Percentiles rank a stretch among this genome's conserved stretches.
Evolutionary conservation across 1,140 invertebrate genomes (phyloP).

Genomic region (Aphaenogaster floridana): DNA sequence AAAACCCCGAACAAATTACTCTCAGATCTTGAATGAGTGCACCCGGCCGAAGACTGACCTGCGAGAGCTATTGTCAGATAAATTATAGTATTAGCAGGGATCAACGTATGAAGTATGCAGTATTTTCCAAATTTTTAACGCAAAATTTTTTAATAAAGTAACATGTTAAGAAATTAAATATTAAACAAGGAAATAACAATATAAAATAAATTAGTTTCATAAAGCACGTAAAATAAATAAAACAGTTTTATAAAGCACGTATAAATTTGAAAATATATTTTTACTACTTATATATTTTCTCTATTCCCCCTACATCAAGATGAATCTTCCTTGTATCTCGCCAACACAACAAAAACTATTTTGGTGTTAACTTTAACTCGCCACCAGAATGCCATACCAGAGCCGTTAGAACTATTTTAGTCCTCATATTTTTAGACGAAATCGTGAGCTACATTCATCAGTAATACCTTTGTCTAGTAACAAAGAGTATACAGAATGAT

Average conservation of each 20-base stretch:
- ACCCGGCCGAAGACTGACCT: constrained; percentile 69
- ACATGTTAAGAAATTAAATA: not conserved
- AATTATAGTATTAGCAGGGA: constrained; percentile 78
- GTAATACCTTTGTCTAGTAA: too few relatives aligned
- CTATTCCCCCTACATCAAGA: not conserved
- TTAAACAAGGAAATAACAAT: not conserved
- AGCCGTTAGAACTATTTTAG: constrained; percentile 74
- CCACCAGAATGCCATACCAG: constrained; percentile 76
- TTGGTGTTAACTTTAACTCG: constrained; percentile 77
- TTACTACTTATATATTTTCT: not conserved
- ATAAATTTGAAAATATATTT: not conserved
- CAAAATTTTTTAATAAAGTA: not conserved
- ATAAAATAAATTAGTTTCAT: not conserved
- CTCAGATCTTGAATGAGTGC: constrained; percentile 76
- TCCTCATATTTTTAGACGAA: constrained; percentile 79
- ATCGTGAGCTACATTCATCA: constrained; percentile 54
- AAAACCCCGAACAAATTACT: constrained; percentile 80
- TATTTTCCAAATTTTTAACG: not conserved
- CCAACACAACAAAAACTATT: constrained; percentile 76
- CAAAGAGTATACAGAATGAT: not conserved
- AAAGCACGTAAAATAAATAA: not conserved
- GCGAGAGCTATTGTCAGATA: constrained; percentile 77
- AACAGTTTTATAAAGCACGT: not conserved
- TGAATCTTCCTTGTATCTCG: not conserved
- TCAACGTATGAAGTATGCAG: not conserved